These are phyloP conservation scores for Galeopterus variegatus DNA, from an alignment of 2,113 vertebrate genomes.

Conservation along the genomic window DNA sequence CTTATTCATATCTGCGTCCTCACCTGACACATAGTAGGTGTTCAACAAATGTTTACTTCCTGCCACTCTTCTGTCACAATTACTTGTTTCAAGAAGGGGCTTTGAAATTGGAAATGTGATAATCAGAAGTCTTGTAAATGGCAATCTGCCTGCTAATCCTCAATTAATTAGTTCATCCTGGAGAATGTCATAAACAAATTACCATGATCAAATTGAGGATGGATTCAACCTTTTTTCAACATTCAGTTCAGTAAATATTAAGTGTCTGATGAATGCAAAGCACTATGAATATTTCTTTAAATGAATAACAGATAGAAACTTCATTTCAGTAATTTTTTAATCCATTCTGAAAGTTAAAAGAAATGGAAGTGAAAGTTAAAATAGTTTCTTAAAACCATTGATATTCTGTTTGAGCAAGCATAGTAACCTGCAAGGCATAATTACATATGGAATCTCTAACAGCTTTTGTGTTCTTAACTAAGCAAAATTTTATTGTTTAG, in stretches of 20 bases:
- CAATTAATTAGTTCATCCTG: background rate
- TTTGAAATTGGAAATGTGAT: slow-evolving; percentile 27
- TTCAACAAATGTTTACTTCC: background rate
- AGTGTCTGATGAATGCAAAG: background rate
- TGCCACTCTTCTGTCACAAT: background rate
- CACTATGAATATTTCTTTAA: background rate
- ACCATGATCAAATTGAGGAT: background rate
- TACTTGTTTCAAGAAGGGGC: background rate
- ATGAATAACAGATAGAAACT: background rate
- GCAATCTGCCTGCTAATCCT: background rate
- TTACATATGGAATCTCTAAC: background rate
- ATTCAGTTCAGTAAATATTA: background rate
- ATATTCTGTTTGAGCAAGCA: background rate
- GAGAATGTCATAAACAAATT: background rate
- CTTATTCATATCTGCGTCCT: background rate
- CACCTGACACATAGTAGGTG: background rate
- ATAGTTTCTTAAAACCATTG: background rate
- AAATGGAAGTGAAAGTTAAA: background rate
- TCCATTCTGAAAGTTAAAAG: background rate
- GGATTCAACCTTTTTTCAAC: background rate
- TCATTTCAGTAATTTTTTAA: slow-evolving; percentile 1
- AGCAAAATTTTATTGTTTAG: background rate
- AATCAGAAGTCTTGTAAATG: background rate
- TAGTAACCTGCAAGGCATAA: background rate
- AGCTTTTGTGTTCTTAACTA: slow-evolving; percentile 34